Evolutionary conservation across 2,113 vertebrate species (phyloP).

Genomic region (Rhagologus leucostigma): DNA sequence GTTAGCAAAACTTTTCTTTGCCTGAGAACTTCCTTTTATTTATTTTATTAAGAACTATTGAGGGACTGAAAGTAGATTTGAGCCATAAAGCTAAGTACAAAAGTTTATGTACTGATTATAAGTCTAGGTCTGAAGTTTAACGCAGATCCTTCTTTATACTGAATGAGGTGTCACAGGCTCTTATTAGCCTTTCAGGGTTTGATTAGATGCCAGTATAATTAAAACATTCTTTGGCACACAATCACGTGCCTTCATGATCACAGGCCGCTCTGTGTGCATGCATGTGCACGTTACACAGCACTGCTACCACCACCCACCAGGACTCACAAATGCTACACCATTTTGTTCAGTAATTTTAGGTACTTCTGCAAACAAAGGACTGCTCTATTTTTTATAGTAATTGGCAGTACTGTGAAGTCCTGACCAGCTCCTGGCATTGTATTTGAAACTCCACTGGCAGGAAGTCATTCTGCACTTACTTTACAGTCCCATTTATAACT

Average conservation of each 20-base stretch:
- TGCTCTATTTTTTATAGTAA: background rate
- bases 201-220: conserved; percentile 5
- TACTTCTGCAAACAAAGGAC: background rate
- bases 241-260: background rate
- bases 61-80: background rate
- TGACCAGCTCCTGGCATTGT: background rate
- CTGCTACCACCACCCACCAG: background rate
- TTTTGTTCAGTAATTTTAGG: background rate
- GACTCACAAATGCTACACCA: background rate
- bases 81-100: background rate
- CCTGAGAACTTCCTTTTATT: background rate
- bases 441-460: background rate
- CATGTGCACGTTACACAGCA: background rate
- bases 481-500: background rate
- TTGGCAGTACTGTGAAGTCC: background rate
- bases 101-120: background rate
- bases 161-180: background rate
- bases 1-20: background rate
- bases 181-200: background rate
- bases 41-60: background rate
- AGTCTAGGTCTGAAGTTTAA: background rate
- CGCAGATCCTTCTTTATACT: background rate
- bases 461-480: background rate
- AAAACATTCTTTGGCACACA: background rate
- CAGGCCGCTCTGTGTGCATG: background rate